Evolutionary conservation across 1,140 invertebrate species (phyloP).

Genomic region (Drosophila repleta): DNA sequence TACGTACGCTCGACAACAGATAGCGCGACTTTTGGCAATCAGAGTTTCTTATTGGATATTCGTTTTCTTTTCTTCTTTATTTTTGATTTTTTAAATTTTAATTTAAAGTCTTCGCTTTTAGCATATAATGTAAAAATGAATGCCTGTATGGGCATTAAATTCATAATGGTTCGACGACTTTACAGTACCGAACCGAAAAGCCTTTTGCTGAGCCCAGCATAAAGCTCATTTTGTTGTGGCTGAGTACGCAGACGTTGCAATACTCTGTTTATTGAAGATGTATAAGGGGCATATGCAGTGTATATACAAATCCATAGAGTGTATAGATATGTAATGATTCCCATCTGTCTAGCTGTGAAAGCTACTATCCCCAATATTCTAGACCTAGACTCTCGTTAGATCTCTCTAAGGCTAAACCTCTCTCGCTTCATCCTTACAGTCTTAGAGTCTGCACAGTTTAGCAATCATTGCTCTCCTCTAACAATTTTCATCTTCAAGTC

Average conservation of each 20-base stretch:
- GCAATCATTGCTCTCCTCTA: too few species aligned
- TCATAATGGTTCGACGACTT: conserved; percentile 41
- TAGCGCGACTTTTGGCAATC: conserved; percentile 34
- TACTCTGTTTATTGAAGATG: background rate
- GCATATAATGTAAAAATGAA: conserved; percentile 36
- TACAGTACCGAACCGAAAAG: background rate
- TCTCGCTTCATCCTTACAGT: too few species aligned
- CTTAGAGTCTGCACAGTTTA: too few species aligned
- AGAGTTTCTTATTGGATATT: conserved; percentile 47
- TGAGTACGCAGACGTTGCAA: background rate
- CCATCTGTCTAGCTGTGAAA: too few species aligned
- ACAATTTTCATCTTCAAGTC: too few species aligned
- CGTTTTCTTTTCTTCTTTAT: conserved; percentile 34
- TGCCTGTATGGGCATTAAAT: conserved; percentile 9
- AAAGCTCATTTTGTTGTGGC: conserved; percentile 1
- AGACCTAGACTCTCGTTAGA: too few species aligned
- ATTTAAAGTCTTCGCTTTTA: conserved; percentile 2
- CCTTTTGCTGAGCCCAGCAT: conserved; percentile 25
- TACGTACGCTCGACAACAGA: background rate
- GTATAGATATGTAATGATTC: too few species aligned
- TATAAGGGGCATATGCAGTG: background rate
- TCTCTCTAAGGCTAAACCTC: too few species aligned
- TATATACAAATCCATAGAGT: too few species aligned
- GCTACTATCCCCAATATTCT: too few species aligned
- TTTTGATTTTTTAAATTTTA: conserved; percentile 17